A percentile compares a stretch with the other conserved stretches of the same genome.
phyloP scores from a whole-genome alignment of 2,797 vertebrate genomes.

The Chelidonichthys spinosus region DNA sequence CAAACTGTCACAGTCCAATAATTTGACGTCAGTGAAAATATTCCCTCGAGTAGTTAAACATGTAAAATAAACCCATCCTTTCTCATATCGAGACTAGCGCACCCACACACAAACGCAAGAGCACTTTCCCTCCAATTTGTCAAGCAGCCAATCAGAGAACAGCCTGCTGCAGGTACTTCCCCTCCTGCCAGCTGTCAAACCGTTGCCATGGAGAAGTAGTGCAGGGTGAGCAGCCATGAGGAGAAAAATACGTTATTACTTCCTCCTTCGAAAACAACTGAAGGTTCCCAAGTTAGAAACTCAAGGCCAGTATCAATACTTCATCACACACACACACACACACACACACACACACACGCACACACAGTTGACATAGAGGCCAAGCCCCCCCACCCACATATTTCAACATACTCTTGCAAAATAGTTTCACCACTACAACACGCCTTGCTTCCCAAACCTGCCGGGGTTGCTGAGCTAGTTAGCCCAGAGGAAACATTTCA shows the following conservation, averaged over 20 bases:
- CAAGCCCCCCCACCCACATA: slow-evolving; percentile 16
- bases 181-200: slow-evolving; percentile 56
- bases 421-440: slow-evolving; percentile 65
- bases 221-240: slow-evolving; percentile 48
- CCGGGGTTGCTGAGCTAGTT: slow-evolving; percentile 43
- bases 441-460: slow-evolving; percentile 63
- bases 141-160: slow-evolving; percentile 60
- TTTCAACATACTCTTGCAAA: slow-evolving; percentile 77
- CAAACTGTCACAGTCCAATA: too few relatives aligned
- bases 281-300: not conserved
- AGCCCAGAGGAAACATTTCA: slow-evolving; percentile 15
- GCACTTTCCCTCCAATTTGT: slow-evolving; percentile 49
- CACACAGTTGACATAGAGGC: slow-evolving; percentile 42
- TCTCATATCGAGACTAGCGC: not conserved
- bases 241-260: slow-evolving; percentile 48
- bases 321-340: not conserved
- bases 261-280: slow-evolving; percentile 46
- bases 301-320: not conserved
- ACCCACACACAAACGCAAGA: not conserved
- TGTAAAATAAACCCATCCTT: not conserved
- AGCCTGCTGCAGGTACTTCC: slow-evolving; percentile 25
- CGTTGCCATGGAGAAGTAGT: slow-evolving; percentile 61
- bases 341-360: slow-evolving; percentile 22
- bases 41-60: not conserved
- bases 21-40: not conserved